Evolutionary conservation across 2,888 invertebrate species (phyloP), one percentile per base, ranked within the genome.

Genomic region (Saturnia japonica): DNA sequence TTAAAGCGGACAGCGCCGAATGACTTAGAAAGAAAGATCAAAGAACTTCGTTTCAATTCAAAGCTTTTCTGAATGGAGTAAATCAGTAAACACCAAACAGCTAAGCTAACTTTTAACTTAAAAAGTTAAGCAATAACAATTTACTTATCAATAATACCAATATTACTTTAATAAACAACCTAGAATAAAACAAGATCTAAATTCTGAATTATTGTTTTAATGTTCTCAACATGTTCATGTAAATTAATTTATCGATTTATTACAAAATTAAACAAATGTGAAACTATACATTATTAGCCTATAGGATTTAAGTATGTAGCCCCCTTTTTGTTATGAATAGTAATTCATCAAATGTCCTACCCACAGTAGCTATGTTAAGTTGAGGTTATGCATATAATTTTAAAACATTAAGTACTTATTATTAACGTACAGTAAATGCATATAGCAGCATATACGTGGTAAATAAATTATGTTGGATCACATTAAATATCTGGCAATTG

Each of bases 401-500:
- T 1, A 47, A 68, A 22, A 28, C 28, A 28, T 34, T 68, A 19
- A 28, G 0, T 47, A 25, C 11, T 16, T 43, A 57, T 25, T 1
- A 14, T 9, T 25, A 28, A 60, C 14, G 57, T 25, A 60, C 57
- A 64, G 64, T 64, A 69, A 47, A 34, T 64, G 47, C 47, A 40
- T 45, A n/a, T n/a, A n/a, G n/a, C n/a, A n/a, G n/a, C 51, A 60
- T 69, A 19, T 69, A 34, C 25, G 14, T 40, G 64, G 64, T 66
- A 62, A 16, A 62, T 69, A 69, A 62, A 64, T 69, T 64, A 75
- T 76, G 70, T 78, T 72, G 76, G 79, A 78, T 77, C 76, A 78
- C 74, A 75, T 74, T 81, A 82, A 82, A 85, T 84, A 81, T 80
- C 84, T 91, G 89, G 86, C 90, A 88, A 81, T 80, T 84, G 80